A percentile compares a stretch with the other conserved stretches of the same genome.
Conservation (phyloP, 2,113 vertebrate genomes). For the Steatornis caripensis region DNA sequence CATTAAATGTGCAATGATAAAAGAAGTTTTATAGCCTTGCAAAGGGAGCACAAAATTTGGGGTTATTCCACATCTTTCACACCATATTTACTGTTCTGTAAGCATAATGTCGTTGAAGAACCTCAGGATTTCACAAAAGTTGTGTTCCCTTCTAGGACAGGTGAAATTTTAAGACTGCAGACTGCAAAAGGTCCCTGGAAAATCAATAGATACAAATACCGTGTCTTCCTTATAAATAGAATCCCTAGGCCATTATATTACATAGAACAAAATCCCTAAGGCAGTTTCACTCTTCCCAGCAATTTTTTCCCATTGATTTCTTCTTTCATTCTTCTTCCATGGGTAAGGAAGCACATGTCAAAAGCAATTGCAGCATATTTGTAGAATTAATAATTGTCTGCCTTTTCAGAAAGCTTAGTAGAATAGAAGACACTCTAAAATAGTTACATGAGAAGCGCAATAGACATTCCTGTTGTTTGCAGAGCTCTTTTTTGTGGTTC, state of each 20-base stretch:
- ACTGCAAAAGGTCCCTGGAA: neutral
- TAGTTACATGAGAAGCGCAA: neutral
- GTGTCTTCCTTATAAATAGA: constrained; percentile 8
- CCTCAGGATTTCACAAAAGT: neutral
- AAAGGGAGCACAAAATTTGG: neutral
- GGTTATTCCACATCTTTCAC: neutral
- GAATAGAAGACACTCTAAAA: neutral
- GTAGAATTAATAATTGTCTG: constrained; percentile 23
- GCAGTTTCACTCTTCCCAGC: neutral
- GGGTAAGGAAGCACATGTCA: constrained; percentile 15
- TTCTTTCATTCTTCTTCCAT: constrained; percentile 20
- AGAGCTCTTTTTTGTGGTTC: neutral
- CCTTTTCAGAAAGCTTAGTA: constrained; percentile 31
- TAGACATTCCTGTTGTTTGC: neutral
- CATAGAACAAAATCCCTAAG: constrained; percentile 16
- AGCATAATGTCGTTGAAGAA: neutral
- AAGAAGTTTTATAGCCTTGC: neutral
- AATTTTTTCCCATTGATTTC: constrained; percentile 35
- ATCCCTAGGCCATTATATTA: neutral
- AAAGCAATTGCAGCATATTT: constrained; percentile 34
- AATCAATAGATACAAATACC: constrained; percentile 17
- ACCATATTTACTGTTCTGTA: neutral
- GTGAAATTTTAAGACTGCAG: neutral
- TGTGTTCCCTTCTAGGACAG: neutral
- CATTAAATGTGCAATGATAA: neutral